Evolutionary conservation across 2,888 invertebrate genomes (phyloP).

Genomic region (Diplazon laetatorius): DNA sequence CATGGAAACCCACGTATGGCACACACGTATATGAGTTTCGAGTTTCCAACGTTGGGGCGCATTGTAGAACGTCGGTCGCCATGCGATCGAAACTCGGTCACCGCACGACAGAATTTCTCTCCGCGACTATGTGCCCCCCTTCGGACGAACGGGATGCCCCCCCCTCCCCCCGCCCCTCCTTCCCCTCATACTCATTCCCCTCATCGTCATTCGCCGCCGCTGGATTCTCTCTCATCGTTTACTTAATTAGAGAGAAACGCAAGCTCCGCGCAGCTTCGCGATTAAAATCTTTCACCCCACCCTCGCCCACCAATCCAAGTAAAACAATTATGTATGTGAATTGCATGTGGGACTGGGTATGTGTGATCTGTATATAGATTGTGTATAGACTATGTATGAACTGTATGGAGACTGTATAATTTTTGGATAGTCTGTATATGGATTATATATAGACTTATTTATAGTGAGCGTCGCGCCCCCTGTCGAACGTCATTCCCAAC

Average conservation of each 20-base stretch:
- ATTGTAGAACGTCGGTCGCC: neutral
- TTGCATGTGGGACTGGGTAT: too few relatives aligned
- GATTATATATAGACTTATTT: too few relatives aligned
- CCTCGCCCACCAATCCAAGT: slow-evolving; percentile 3
- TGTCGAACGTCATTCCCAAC: too few relatives aligned
- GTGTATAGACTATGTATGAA: too few relatives aligned
- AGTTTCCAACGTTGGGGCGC: slow-evolving; percentile 13
- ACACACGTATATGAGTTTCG: slow-evolving; percentile 38
- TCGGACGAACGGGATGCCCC: neutral
- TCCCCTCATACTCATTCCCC: too few relatives aligned
- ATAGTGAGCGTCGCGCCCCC: too few relatives aligned
- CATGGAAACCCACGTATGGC: slow-evolving; percentile 5
- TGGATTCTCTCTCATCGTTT: slow-evolving; percentile 39
- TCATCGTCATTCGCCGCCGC: too few relatives aligned
- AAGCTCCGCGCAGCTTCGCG: slow-evolving; percentile 64
- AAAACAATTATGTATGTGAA: slow-evolving; percentile 14
- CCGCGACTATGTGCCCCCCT: slow-evolving; percentile 34
- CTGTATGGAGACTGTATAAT: too few relatives aligned
- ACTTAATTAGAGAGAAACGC: slow-evolving; percentile 49
- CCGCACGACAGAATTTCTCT: slow-evolving; percentile 36
- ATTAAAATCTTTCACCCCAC: slow-evolving; percentile 62
- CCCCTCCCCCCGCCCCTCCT: too few relatives aligned
- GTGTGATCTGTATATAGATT: too few relatives aligned
- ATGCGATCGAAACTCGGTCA: slow-evolving; percentile 46
- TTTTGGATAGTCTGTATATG: too few relatives aligned